phyloP scores from a whole-genome alignment of 2,797 vertebrate species.

The Buphagus erythrorhynchus region DNA sequence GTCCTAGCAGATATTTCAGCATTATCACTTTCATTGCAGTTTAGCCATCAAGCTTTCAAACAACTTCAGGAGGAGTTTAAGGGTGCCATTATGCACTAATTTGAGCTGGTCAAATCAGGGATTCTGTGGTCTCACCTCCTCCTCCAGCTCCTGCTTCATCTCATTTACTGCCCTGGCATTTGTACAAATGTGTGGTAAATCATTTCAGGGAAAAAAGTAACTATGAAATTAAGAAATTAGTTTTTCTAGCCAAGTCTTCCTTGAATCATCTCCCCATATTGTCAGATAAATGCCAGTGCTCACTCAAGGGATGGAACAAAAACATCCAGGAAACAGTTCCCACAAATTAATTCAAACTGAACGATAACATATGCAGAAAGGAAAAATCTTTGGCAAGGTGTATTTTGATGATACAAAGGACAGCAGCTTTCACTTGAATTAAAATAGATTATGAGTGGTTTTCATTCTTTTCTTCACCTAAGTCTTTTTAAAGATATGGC shows the following conservation, averaged over 20 bases:
- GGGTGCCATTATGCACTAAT: not conserved
- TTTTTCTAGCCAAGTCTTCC: not conserved
- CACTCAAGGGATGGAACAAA: not conserved
- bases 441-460: not conserved
- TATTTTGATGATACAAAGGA: not conserved
- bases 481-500: not conserved
- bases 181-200: not conserved
- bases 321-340: not conserved
- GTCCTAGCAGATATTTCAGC: not conserved
- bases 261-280: conserved; percentile 1
- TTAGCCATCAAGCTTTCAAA: not conserved
- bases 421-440: not conserved
- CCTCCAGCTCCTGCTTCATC: not conserved
- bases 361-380: not conserved
- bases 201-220: not conserved
- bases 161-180: not conserved
- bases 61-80: not conserved
- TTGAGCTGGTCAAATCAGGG: not conserved
- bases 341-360: not conserved
- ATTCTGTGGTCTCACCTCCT: not conserved
- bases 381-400: not conserved
- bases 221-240: not conserved
- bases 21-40: not conserved
- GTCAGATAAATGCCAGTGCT: not conserved
- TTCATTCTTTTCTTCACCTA: not conserved